Evolutionary conservation across 2,888 invertebrate genomes (phyloP).

Genomic region (Serrognathus titanus): DNA sequence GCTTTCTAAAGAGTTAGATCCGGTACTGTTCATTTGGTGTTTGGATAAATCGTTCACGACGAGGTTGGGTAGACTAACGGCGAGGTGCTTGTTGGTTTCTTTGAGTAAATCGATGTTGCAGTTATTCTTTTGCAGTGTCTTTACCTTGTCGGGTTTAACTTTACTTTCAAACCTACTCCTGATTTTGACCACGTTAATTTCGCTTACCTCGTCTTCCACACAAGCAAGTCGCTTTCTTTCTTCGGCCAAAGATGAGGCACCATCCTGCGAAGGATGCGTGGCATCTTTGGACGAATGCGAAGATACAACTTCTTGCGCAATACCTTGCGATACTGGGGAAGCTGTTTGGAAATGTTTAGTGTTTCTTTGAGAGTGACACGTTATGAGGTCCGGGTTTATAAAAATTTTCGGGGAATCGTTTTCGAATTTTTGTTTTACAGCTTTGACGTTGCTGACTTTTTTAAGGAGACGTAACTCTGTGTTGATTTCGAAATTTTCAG

Average conservation of each 20-base stretch:
- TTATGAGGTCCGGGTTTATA: neutral
- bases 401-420: neutral
- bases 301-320: conserved; percentile 14
- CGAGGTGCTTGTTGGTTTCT: conserved; percentile 7
- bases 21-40: neutral
- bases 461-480: neutral
- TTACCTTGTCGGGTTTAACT: neutral
- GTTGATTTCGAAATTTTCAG: neutral
- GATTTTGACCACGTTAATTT: conserved; percentile 19
- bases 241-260: conserved; percentile 7
- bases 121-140: neutral
- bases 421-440: conserved; percentile 6
- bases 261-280: conserved; percentile 8
- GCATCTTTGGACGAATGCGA: conserved; percentile 9
- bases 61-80: conserved; percentile 14
- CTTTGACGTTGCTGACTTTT: conserved; percentile 1
- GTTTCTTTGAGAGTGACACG: neutral
- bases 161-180: conserved; percentile 16
- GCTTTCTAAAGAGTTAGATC: neutral
- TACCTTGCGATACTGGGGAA: conserved; percentile 14
- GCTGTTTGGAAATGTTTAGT: neutral
- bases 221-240: conserved; percentile 25
- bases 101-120: neutral
- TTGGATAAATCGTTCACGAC: neutral
- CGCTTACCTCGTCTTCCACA: conserved; percentile 34